phyloP scores from a whole-genome alignment of 2,797 vertebrate species.

The Natrix natrix region DNA sequence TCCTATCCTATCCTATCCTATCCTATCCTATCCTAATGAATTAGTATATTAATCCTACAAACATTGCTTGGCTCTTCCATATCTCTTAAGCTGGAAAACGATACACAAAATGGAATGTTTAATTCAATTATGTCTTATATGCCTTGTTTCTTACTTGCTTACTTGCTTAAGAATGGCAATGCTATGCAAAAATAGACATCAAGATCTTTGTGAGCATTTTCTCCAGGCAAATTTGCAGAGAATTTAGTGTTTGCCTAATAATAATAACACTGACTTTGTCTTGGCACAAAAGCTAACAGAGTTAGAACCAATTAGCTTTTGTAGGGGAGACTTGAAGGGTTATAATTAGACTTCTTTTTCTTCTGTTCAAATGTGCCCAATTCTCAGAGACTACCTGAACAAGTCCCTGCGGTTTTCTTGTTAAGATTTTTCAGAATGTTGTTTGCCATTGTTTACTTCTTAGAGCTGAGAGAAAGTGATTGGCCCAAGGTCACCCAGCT shows the following conservation, averaged over 20 bases:
- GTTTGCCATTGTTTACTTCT: background rate
- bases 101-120: background rate
- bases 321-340: background rate
- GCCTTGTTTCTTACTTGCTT: background rate
- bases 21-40: too few relatives aligned
- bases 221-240: background rate
- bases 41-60: background rate
- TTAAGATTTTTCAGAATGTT: background rate
- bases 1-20: too few relatives aligned
- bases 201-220: background rate
- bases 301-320: background rate
- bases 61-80: background rate
- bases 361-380: background rate
- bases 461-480: background rate
- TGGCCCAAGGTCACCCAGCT: background rate
- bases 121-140: background rate
- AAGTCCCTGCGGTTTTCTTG: background rate
- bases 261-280: background rate
- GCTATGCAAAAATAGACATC: background rate
- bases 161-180: background rate
- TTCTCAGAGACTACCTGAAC: background rate
- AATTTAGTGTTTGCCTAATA: background rate
- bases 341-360: background rate
- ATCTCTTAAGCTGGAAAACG: background rate
- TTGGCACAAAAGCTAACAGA: background rate